Percentiles rank a stretch among this genome's conserved stretches.
Conservation (phyloP, 2,888 invertebrate genomes). For the Exephanes ischioxanthus region DNA sequence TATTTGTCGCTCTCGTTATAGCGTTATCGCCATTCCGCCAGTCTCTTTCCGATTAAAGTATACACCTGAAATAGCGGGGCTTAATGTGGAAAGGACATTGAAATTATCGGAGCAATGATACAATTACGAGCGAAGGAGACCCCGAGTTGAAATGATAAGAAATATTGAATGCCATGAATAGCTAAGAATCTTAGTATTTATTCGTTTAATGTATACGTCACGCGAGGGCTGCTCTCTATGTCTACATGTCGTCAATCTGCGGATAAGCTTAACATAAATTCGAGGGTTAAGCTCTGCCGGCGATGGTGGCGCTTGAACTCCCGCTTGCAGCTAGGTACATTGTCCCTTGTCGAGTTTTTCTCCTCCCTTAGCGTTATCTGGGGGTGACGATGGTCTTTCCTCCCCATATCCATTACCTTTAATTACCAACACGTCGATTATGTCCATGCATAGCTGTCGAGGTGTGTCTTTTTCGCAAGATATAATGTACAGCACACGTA, state of each 20-base stretch:
- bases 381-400: background rate
- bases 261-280: conserved; percentile 69
- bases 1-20: no score
- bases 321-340: conserved; percentile 16
- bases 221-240: conserved; percentile 42
- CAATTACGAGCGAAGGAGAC: background rate
- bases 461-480: background rate
- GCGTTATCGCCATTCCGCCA: no score
- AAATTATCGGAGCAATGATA: background rate
- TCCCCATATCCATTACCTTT: background rate
- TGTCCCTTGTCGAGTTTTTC: conserved; percentile 38
- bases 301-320: conserved; percentile 26
- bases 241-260: conserved; percentile 64
- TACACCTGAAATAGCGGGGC: no score
- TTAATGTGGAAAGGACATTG: background rate
- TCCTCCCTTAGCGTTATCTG: background rate
- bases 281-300: conserved; percentile 64
- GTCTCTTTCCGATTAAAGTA: no score
- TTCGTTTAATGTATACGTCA: conserved; percentile 32
- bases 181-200: conserved; percentile 43
- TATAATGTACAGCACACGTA: background rate
- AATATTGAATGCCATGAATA: conserved; percentile 13
- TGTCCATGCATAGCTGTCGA: background rate
- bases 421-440: background rate
- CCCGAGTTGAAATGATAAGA: background rate